Evolutionary conservation across 2,113 vertebrate genomes (phyloP), one percentile per base, ranked within the genome.

Genomic region (Drymodes brunneopygia): DNA sequence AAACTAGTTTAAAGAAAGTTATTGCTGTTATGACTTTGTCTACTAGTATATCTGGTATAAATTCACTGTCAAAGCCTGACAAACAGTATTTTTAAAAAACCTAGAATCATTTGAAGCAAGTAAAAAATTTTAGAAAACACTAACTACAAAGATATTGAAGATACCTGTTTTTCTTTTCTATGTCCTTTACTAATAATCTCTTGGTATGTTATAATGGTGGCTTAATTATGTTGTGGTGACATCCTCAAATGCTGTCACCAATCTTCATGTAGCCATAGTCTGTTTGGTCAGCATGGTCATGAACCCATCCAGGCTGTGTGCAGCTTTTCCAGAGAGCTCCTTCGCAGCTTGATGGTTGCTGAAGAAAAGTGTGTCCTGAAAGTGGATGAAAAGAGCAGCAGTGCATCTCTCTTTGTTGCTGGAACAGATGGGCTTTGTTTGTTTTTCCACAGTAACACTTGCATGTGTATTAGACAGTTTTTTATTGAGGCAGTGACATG

Each of bases 231-330:
- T 64, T 78, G 25, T 82, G 29, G 14, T 69, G 57, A 6, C 7
- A 33, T 19, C n/a, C 87, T 27, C 24, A 38, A 7, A 38, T 67
- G 42, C 65, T 78, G 70, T 66, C 70, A 70, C 36, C 23, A 13
- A 12, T 3, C 3, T 50, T 47, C 6, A 1, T 28, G 11, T 36
- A 64, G 38, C 24, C 0, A 0, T 40, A 48, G 6, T 69, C 40
- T 56, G 15, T 35, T 45, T 20, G 16, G 28, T 42, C 45, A 73
- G 14, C 18, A 8, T 0, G 0, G 35, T 65, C 48, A 25, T 62
- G 40, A 70, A 72, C 38, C 21, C 36, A 23, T 16, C 7, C 12
- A n/a, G 35, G 21, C 31, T 61, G 53, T 31, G 58, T 70, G 36
- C 50, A 69, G 28, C 69, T 89, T 78, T 92, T 71, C 35, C 7